Evolutionary conservation across 2,888 invertebrate genomes (phyloP).

Genomic region (Nephrotoma guestfalica): DNA sequence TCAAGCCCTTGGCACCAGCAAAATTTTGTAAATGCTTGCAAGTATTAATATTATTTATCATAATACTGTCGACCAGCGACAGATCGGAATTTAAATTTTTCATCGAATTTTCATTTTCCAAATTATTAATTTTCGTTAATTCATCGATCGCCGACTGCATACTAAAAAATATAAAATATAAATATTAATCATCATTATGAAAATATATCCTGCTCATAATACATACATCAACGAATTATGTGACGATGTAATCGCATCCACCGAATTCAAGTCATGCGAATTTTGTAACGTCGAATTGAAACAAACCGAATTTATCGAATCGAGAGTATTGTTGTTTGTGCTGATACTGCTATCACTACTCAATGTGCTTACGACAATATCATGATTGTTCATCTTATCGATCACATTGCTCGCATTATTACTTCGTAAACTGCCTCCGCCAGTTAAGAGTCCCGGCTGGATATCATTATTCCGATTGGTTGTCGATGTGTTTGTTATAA

Average conservation of each 20-base stretch:
- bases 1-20: not conserved
- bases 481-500: not conserved
- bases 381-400: not conserved
- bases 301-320: not conserved
- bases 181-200: not conserved
- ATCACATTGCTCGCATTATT: not conserved
- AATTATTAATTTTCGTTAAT: constrained; percentile 14
- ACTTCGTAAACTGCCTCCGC: not conserved
- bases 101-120: constrained; percentile 14
- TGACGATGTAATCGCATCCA: not conserved
- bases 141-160: constrained; percentile 11
- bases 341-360: not conserved
- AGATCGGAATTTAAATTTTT: constrained; percentile 12
- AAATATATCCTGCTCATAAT: not conserved
- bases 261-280: not conserved
- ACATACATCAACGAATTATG: constrained; percentile 4
- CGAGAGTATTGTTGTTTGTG: not conserved
- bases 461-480: not conserved
- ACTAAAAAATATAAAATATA: not conserved
- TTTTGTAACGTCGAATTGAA: not conserved
- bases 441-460: not conserved
- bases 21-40: constrained; percentile 16
- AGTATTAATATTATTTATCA: constrained; percentile 21
- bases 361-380: constrained; percentile 6
- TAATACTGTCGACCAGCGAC: constrained; percentile 16